Percentiles rank a stretch among this genome's conserved stretches.
phyloP scores from a whole-genome alignment of 2,113 vertebrate species.

The Vanacampus margaritifer region DNA sequence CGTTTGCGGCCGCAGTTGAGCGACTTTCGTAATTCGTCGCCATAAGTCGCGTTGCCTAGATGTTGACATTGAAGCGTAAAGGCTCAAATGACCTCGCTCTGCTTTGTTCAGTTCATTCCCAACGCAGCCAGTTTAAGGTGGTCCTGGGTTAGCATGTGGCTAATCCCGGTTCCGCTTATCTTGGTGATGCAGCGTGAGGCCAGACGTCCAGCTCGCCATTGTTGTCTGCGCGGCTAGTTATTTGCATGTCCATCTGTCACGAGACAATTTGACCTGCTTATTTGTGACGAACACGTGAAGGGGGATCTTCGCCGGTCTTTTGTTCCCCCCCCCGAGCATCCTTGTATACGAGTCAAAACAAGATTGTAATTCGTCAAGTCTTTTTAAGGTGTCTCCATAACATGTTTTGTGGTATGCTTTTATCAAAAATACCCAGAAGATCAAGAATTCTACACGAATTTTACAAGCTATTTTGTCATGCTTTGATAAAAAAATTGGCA shows the following conservation, averaged over 20 bases:
- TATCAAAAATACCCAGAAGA: not conserved
- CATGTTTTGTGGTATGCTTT: not conserved
- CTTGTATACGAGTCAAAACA: not conserved
- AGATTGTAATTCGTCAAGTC: not conserved
- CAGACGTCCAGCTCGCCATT: slow-evolving; percentile 39
- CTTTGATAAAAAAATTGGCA: too few relatives aligned
- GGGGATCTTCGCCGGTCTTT: not conserved
- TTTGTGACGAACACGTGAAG: slow-evolving; percentile 13
- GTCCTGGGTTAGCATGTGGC: slow-evolving; percentile 1
- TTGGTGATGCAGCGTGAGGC: not conserved
- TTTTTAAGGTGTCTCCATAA: not conserved
- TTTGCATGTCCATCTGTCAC: slow-evolving; percentile 60
- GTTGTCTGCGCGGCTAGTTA: slow-evolving; percentile 50
- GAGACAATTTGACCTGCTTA: slow-evolving; percentile 55
- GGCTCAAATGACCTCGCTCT: not conserved
- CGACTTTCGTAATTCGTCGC: not conserved
- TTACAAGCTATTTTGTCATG: too few relatives aligned
- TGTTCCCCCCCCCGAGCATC: not conserved
- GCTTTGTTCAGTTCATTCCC: not conserved
- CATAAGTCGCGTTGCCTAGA: not conserved
- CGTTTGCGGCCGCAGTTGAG: not conserved
- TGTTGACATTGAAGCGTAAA: slow-evolving; percentile 35
- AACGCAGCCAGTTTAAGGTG: not conserved
- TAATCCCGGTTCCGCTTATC: not conserved
- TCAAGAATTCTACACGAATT: too few relatives aligned